phyloP scores from a whole-genome alignment of 2,113 vertebrate genomes.

The Oryzias celebensis region DNA sequence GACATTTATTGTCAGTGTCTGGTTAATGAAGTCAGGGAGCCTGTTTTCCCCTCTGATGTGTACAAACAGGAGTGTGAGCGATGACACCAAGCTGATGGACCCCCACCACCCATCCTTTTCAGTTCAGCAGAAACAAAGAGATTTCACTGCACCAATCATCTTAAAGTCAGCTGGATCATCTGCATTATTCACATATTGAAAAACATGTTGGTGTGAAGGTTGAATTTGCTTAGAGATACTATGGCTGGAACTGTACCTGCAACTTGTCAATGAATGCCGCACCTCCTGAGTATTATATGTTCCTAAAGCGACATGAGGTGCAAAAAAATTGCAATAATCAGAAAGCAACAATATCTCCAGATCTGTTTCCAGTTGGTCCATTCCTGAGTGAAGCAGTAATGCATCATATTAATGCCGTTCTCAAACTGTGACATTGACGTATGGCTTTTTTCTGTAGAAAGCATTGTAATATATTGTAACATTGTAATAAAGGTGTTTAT shows the following conservation, averaged over 20 bases:
- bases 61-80: conserved; percentile 31
- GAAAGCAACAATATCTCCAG: too few relatives aligned
- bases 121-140: conserved; percentile 11
- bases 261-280: too few relatives aligned
- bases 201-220: too few relatives aligned
- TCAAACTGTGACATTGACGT: neutral
- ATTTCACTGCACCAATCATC: conserved; percentile 4
- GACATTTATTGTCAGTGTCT: conserved; percentile 44
- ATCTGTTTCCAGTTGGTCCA: too few relatives aligned
- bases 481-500: neutral
- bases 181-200: too few relatives aligned
- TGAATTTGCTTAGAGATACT: too few relatives aligned
- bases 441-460: neutral
- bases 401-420: neutral
- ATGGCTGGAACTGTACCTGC: too few relatives aligned
- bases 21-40: conserved; percentile 51
- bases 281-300: too few relatives aligned
- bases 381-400: neutral
- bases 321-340: too few relatives aligned
- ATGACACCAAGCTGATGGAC: neutral
- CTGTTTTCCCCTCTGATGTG: conserved; percentile 16
- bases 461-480: neutral
- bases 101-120: too few relatives aligned
- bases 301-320: too few relatives aligned
- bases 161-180: conserved; percentile 18